Percentiles rank a stretch among this genome's conserved stretches.
These are phyloP conservation scores for Cyclargus thomasi DNA, from an alignment of 1,140 invertebrate genomes.

Conservation along the genomic window DNA sequence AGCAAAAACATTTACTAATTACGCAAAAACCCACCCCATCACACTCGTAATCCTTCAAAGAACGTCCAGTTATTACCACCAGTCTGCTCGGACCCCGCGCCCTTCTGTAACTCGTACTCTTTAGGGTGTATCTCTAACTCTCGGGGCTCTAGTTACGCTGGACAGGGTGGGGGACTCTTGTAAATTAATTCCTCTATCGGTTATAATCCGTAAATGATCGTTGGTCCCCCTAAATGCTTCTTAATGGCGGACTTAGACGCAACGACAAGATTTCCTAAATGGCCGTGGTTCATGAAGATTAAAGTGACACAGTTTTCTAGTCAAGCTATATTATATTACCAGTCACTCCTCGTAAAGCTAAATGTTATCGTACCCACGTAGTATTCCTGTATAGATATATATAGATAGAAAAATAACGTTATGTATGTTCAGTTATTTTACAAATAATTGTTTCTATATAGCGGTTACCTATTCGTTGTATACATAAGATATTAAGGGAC, in stretches of 20 bases:
- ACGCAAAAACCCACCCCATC: slow-evolving; percentile 63
- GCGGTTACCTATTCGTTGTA: no score
- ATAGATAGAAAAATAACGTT: no score
- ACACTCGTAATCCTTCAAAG: slow-evolving; percentile 65
- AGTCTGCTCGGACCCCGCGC: neutral
- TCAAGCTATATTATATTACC: no score
- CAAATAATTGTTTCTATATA: no score
- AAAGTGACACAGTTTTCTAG: neutral
- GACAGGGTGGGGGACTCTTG: slow-evolving; percentile 43
- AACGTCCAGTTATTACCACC: slow-evolving; percentile 54
- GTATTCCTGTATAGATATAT: no score
- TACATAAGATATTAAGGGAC: no score
- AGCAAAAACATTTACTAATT: slow-evolving; percentile 58
- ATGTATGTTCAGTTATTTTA: no score
- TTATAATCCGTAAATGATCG: slow-evolving; percentile 71
- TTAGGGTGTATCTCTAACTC: slow-evolving; percentile 29
- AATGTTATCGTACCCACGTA: no score
- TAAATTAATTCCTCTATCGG: slow-evolving; percentile 70
- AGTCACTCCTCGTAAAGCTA: no score
- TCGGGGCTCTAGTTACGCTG: slow-evolving; percentile 41
- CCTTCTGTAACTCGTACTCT: neutral
- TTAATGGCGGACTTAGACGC: slow-evolving; percentile 24
- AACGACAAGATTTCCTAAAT: neutral
- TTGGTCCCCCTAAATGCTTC: slow-evolving; percentile 61
- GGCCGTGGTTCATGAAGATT: neutral